These are phyloP conservation scores for Laodelphax striatellus DNA, from an alignment of 1,140 invertebrate species.

Conservation along the genomic window DNA sequence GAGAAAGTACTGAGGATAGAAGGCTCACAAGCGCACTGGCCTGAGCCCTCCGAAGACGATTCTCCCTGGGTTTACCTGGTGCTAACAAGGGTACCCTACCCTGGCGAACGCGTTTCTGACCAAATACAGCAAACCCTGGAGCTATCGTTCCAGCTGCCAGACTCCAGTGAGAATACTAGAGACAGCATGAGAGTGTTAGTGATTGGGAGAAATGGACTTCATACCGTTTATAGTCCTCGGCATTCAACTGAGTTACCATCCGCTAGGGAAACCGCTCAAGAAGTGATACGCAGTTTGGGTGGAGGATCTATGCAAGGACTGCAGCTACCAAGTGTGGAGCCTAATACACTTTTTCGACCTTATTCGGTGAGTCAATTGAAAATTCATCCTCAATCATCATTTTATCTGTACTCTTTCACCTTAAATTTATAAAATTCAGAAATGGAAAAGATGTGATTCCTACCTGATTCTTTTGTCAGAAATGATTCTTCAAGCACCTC, in stretches of 20 bases:
- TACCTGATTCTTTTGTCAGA: too few relatives aligned
- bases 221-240: background rate
- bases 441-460: too few relatives aligned
- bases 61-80: background rate
- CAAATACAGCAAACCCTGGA: background rate
- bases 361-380: background rate
- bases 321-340: background rate
- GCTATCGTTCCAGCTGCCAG: background rate
- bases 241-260: background rate
- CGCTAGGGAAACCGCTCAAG: background rate
- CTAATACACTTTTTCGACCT: background rate
- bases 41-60: background rate
- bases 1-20: background rate
- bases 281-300: background rate
- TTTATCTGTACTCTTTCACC: too few relatives aligned
- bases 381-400: too few relatives aligned
- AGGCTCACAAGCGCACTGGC: background rate
- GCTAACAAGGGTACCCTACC: background rate
- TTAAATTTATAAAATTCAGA: too few relatives aligned
- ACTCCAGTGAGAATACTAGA: background rate
- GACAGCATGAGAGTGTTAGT: background rate
- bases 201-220: background rate
- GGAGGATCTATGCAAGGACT: background rate
- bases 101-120: background rate
- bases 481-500: too few relatives aligned